phyloP scores from a whole-genome alignment of 2,113 vertebrate genomes.

The Crotalus tigris region DNA sequence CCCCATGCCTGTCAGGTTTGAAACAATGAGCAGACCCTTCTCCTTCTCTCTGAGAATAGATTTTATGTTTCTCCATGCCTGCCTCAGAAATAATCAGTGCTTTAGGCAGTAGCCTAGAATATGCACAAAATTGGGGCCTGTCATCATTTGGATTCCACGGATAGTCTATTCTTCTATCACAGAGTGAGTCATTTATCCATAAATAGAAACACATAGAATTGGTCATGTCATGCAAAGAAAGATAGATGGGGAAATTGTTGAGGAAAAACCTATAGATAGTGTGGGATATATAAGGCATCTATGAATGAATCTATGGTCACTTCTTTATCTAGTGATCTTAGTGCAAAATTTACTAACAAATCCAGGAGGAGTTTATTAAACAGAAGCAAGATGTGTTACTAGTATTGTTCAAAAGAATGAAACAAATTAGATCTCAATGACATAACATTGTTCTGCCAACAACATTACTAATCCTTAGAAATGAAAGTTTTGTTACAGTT shows the following conservation, averaged over 20 bases:
- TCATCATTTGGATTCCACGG: neutral
- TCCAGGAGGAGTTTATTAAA: neutral
- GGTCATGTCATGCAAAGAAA: neutral
- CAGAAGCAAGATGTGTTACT: neutral
- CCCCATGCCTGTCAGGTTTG: neutral
- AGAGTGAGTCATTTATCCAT: neutral
- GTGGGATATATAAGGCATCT: neutral
- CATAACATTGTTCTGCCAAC: neutral
- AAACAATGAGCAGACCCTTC: neutral
- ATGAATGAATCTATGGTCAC: constrained; percentile 8
- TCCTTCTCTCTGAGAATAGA: neutral
- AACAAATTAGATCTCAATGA: neutral
- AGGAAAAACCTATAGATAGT: neutral
- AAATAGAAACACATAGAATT: neutral
- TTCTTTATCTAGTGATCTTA: neutral
- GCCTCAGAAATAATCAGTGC: neutral
- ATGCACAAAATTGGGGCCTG: neutral
- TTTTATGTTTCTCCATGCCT: neutral
- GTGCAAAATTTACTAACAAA: neutral
- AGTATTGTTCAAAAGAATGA: neutral
- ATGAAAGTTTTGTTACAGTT: neutral
- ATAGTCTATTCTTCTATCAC: neutral
- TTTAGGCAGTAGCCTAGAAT: neutral
- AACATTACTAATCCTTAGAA: neutral
- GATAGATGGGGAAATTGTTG: neutral